Conservation (phyloP, 2,797 vertebrate species). For the Anguilla pacifica region DNA sequence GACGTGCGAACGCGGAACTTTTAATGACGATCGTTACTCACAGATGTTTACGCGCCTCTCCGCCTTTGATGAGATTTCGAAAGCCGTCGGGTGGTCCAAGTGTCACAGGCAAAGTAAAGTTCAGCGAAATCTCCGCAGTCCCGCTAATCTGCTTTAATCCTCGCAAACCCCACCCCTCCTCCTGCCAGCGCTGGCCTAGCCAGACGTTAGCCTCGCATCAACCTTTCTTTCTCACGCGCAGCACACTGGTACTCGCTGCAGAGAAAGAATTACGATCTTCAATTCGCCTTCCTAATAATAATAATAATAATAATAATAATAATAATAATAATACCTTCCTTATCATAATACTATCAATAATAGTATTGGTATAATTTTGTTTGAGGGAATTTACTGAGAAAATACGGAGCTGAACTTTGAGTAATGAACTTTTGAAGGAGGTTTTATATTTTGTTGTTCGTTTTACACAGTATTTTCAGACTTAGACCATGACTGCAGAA, state of each 20-base stretch:
- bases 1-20: conserved; percentile 40
- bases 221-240: neutral
- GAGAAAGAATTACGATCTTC: neutral
- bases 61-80: conserved; percentile 56
- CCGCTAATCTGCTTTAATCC: conserved; percentile 59
- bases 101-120: conserved; percentile 55
- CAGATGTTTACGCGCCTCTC: conserved; percentile 41
- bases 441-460: neutral
- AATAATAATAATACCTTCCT: neutral
- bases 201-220: conserved; percentile 35
- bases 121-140: conserved; percentile 46
- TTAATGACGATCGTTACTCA: conserved; percentile 39
- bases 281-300: neutral
- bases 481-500: neutral
- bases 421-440: neutral
- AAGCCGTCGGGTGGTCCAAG: conserved; percentile 32
- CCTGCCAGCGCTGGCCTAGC: conserved; percentile 10
- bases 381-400: no score
- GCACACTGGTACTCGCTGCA: neutral
- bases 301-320: no score
- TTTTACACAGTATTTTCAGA: neutral
- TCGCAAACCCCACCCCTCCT: conserved; percentile 43
- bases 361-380: no score
- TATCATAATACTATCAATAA: neutral
- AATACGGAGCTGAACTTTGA: neutral